Conservation (phyloP, 1,140 invertebrate genomes). For the Heliconius melpomene region DNA sequence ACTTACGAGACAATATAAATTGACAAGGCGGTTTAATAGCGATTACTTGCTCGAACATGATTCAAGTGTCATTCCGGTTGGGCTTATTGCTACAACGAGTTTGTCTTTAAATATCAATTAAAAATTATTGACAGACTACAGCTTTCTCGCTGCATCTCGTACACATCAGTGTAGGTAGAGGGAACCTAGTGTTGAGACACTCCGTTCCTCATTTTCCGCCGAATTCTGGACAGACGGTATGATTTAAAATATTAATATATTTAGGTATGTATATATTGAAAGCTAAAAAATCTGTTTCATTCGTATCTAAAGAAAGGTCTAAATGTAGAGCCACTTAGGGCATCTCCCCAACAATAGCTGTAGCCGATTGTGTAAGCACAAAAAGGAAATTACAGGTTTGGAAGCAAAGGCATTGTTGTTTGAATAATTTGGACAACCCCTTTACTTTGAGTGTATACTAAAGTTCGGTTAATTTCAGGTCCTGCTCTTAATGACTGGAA, state of each 20-base stretch:
- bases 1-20: constrained; percentile 80
- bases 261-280: background rate
- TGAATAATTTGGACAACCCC: constrained; percentile 39
- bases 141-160: too few relatives aligned
- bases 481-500: constrained; percentile 34
- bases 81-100: constrained; percentile 34
- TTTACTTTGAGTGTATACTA: constrained; percentile 33
- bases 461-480: constrained; percentile 33
- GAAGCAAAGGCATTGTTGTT: constrained; percentile 33
- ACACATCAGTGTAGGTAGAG: too few relatives aligned
- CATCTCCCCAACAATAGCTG: constrained; percentile 26
- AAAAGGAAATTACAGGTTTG: constrained; percentile 39
- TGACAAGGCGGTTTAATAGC: constrained; percentile 76
- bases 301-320: background rate
- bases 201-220: too few relatives aligned
- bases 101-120: constrained; percentile 32
- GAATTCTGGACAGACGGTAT: too few relatives aligned
- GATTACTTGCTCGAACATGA: constrained; percentile 56
- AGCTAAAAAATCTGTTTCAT: background rate
- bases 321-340: constrained; percentile 19
- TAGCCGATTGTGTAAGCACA: constrained; percentile 34
- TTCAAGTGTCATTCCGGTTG: constrained; percentile 49
- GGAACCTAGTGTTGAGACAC: too few relatives aligned
- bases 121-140: constrained; percentile 8
- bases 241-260: too few relatives aligned